Percentiles rank a stretch among this genome's conserved stretches.
Evolutionary conservation across 2,113 vertebrate species (phyloP).

Genomic region (Eublepharis macularius): DNA sequence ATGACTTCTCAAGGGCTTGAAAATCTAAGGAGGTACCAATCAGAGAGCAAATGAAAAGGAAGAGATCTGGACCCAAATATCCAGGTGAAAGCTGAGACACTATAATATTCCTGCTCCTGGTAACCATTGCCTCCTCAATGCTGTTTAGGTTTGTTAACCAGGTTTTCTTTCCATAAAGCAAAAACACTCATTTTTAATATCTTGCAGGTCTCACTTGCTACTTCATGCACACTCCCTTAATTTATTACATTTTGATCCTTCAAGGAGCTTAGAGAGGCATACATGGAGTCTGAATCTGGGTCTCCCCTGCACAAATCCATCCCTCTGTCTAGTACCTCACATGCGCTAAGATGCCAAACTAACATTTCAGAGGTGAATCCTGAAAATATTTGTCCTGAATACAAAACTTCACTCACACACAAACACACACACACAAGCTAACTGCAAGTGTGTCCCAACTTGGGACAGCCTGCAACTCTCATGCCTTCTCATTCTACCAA

Average conservation of each 20-base stretch:
- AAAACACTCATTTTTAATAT: neutral
- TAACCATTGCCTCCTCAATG: too few relatives aligned
- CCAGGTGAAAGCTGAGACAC: neutral
- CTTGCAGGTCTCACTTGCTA: neutral
- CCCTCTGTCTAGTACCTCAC: neutral
- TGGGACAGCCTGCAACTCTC: neutral
- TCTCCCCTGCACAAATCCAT: neutral
- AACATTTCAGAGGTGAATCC: too few relatives aligned
- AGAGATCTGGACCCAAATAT: neutral
- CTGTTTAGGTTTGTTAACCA: too few relatives aligned
- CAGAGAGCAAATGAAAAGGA: neutral
- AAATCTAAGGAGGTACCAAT: neutral
- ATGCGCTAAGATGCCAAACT: neutral
- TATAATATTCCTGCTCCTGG: too few relatives aligned
- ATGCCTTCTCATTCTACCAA: neutral
- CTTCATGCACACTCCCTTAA: neutral
- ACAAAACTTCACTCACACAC: too few relatives aligned
- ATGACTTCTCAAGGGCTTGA: neutral
- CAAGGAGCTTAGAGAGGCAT: neutral
- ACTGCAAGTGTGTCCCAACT: neutral
- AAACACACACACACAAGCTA: rapidly evolving
- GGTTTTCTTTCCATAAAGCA: too few relatives aligned
- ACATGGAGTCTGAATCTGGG: neutral
- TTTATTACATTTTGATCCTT: neutral
- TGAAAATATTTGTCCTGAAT: neutral